A percentile compares a stretch with the other conserved stretches of the same genome.
These are phyloP conservation scores for Propithecus coquereli DNA, from an alignment of 2,113 vertebrate genomes.

Conservation along the genomic window DNA sequence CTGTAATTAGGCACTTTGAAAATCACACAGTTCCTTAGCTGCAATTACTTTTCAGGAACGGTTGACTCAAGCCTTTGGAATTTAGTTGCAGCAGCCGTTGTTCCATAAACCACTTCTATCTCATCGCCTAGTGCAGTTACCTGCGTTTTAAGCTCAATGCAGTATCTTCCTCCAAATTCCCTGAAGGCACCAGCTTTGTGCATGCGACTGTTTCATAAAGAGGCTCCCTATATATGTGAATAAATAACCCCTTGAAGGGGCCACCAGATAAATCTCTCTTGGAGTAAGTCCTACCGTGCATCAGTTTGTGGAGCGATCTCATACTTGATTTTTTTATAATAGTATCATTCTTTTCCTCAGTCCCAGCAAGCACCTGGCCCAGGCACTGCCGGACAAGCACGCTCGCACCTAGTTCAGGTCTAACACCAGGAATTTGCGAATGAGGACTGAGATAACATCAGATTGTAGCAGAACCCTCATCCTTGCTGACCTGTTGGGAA, in stretches of 20 bases:
- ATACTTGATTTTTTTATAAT: too few species aligned
- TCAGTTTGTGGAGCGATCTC: background rate
- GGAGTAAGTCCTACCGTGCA: background rate
- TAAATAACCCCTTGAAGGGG: background rate
- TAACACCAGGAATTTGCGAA: fast-evolving
- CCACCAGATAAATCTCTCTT: background rate
- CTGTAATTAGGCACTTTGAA: background rate
- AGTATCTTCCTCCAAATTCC: background rate
- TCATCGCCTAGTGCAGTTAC: fast-evolving
- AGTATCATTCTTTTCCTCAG: background rate
- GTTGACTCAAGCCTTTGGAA: background rate
- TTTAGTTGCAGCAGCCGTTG: fast-evolving
- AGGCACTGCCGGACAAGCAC: fast-evolving
- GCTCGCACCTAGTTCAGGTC: fast-evolving
- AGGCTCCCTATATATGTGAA: fast-evolving
- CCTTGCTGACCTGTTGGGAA: fast-evolving
- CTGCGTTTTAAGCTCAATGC: fast-evolving
- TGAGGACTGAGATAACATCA: fast-evolving
- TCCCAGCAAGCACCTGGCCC: fast-evolving
- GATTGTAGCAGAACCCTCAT: fast-evolving
- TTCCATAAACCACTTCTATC: fast-evolving
- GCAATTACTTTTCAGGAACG: background rate
- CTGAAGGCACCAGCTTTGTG: fast-evolving
- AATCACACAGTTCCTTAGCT: background rate
- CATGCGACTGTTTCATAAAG: background rate